Base-by-base conservation (phyloP, 2,888 invertebrate species). In the Leptinotarsa juncta region DNA sequence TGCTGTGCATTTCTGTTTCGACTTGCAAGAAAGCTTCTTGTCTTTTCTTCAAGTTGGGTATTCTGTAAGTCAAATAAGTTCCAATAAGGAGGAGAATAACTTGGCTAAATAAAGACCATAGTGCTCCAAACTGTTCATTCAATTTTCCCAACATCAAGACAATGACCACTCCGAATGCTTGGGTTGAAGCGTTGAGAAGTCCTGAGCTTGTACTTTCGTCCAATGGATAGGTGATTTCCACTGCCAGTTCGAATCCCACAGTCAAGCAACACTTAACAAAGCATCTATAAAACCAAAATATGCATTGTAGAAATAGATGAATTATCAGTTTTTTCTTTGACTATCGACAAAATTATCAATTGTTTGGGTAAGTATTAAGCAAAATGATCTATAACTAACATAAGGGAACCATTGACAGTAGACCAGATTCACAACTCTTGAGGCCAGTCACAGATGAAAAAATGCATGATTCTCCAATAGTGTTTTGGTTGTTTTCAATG, bases 141-240 rank as follows among this genome's bases (percentile, higher is more conserved):
- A 82, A 32, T 71, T 78, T 60, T n/a, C 81, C 80, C 53, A 82
- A 48, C 53, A 74, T 68, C 65, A 82, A 62, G 14, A 82, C 81
- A 48, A 81, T 74, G 42, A 81, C 14, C 65, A 82, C 83, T 50
- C 85, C 85, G 10, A 83, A 67, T 16, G 79, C 76, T 77, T 84
- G 84, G 14, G 82, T 81, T 69, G 81, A 78, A 7, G 83, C 83
- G 66, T 82, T 82, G 62, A 85, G 69, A 55, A 85, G 73, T 53
- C 84, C 84, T n/a, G 83, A 81, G 14, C 83, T 81, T 16, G 83
- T 84, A 65, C 81, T 80, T 78, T 85, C 85, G 23, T 82, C 81
- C n/a, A 81, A 76, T 50, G 85, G 85, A 77, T 80, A 84, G 12
- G 85, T 83, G 32, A 85, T 71, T 77, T 85, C 85, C 49, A 83